These are phyloP conservation scores for Eublepharis macularius DNA, from an alignment of 2,113 vertebrate genomes.

Conservation along the genomic window DNA sequence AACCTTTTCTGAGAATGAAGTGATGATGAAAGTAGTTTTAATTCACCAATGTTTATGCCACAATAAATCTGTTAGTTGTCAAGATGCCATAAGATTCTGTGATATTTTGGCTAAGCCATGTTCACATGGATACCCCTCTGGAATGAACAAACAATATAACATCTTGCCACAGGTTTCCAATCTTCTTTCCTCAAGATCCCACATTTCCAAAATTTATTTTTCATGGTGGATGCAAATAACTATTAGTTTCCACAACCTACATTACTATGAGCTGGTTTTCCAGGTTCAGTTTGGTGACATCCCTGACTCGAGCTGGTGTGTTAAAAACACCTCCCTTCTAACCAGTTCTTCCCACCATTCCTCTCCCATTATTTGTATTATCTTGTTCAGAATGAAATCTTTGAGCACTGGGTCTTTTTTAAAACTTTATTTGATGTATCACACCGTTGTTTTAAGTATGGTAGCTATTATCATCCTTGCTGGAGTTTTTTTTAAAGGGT, in stretches of 20 bases:
- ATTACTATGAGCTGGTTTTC: background rate
- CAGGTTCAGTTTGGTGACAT: background rate
- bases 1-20: too few species aligned
- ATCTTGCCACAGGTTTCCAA: background rate
- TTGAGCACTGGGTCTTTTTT: background rate
- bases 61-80: too few species aligned
- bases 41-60: too few species aligned
- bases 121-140: too few species aligned
- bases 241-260: background rate
- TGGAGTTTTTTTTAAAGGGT: background rate
- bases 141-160: background rate
- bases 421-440: background rate
- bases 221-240: background rate
- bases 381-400: background rate
- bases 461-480: background rate
- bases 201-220: background rate
- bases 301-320: background rate
- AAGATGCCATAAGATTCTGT: too few species aligned
- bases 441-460: background rate
- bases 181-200: background rate
- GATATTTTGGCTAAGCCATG: too few species aligned
- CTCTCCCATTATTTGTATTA: background rate
- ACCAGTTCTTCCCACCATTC: background rate
- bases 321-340: too few species aligned
- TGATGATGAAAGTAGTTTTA: too few species aligned